Percentiles rank a stretch among this genome's conserved stretches.
phyloP scores from a whole-genome alignment of 64 coral and sea anemone genomes.

The Montipora foliosa region DNA sequence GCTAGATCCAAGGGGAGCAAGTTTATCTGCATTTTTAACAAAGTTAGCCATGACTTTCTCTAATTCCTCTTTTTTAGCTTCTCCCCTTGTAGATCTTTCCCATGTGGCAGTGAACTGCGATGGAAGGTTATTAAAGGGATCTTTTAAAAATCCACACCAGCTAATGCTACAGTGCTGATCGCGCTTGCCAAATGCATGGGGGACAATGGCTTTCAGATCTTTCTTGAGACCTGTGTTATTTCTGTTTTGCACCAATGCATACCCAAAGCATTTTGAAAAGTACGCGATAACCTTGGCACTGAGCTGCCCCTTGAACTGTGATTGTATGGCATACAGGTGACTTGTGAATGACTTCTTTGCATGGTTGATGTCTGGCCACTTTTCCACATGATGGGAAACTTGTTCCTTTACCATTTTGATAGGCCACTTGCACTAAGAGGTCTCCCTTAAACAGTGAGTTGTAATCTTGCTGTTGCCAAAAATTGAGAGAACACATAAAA shows the following conservation, averaged over 20 bases:
- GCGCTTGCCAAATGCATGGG: constrained; percentile 70
- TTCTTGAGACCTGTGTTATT: constrained; percentile 15
- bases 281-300: constrained; percentile 25
- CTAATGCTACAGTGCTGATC: not conserved
- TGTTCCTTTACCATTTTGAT: too few relatives aligned
- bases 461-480: too few relatives aligned
- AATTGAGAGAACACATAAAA: too few relatives aligned
- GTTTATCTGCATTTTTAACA: constrained; percentile 40
- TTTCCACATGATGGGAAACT: too few relatives aligned
- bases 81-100: constrained; percentile 13
- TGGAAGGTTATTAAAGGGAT: not conserved
- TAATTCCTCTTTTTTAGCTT: not conserved
- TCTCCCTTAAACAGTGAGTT: too few relatives aligned
- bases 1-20: constrained; percentile 33
- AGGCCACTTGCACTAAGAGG: too few relatives aligned
- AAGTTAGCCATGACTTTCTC: not conserved
- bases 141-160: constrained; percentile 67
- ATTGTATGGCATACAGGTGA: not conserved
- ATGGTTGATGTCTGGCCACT: too few relatives aligned
- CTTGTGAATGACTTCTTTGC: constrained; percentile 48
- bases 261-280: constrained; percentile 25
- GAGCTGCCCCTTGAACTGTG: constrained; percentile 17
- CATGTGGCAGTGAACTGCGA: constrained; percentile 15
- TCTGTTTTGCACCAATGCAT: constrained; percentile 55
- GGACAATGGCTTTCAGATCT: constrained; percentile 30